A percentile compares a stretch with the other conserved stretches of the same genome.
These are phyloP conservation scores for Scatophagus argus DNA, from an alignment of 2,113 vertebrate species.

Conservation along the genomic window DNA sequence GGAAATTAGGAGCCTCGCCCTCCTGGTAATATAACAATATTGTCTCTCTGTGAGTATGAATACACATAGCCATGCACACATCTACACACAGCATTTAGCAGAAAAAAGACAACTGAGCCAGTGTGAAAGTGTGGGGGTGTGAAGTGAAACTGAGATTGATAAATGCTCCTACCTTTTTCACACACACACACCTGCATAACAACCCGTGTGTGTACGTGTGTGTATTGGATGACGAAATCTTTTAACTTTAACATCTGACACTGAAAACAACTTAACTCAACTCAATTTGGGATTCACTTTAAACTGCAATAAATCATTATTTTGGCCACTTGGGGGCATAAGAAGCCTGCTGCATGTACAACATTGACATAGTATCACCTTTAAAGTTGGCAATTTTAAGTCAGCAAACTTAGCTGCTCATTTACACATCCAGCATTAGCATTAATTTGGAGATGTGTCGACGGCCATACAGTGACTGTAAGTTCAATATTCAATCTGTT, in stretches of 20 bases:
- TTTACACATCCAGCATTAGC: background rate
- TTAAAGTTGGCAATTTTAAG: background rate
- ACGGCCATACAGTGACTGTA: no score
- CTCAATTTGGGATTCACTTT: background rate
- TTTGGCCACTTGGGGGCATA: background rate
- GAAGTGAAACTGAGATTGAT: conserved; percentile 50
- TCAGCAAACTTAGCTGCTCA: background rate
- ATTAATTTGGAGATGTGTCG: background rate
- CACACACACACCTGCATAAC: conserved; percentile 21
- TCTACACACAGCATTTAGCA: conserved; percentile 35
- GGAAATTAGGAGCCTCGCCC: conserved; percentile 38
- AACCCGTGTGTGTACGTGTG: conserved; percentile 9
- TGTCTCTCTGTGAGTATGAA: conserved; percentile 41
- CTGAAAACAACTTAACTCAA: background rate
- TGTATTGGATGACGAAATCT: background rate
- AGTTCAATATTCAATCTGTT: background rate
- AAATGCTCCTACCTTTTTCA: no score
- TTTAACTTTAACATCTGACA: conserved; percentile 1
- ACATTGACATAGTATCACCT: background rate
- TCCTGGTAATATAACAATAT: conserved; percentile 59
- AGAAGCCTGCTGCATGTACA: background rate
- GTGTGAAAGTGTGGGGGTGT: conserved; percentile 50
- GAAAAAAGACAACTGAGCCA: conserved; percentile 19
- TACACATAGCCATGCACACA: conserved; percentile 26
- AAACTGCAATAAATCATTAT: background rate